Evolutionary conservation across 2,113 vertebrate species (phyloP).

Genomic region (Rallus limicola): DNA sequence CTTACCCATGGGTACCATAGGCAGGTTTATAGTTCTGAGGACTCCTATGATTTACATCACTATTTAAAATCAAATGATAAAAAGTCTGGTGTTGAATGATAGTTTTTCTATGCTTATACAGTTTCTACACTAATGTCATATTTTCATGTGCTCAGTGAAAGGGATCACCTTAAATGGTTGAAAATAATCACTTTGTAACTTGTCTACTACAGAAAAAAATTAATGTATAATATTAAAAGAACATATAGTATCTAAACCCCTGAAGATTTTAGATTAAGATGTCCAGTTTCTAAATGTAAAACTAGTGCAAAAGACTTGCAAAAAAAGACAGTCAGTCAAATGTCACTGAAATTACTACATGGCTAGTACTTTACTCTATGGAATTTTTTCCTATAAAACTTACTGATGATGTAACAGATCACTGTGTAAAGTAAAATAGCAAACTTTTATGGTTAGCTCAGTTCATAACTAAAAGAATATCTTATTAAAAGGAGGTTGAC

Average conservation of each 20-base stretch:
- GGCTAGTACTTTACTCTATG: neutral
- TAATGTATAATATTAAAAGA: neutral
- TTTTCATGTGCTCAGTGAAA: neutral
- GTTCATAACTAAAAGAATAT: neutral
- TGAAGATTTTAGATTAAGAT: neutral
- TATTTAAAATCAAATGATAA: neutral
- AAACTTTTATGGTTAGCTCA: neutral
- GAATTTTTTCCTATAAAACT: neutral
- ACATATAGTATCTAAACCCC: neutral
- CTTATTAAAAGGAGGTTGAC: neutral
- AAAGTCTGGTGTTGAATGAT: neutral
- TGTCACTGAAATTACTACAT: neutral
- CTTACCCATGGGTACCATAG: neutral
- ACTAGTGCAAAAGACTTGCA: neutral
- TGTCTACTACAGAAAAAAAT: neutral
- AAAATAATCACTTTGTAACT: neutral
- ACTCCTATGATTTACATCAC: neutral
- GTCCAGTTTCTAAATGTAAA: neutral
- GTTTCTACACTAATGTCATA: neutral
- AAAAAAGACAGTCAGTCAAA: neutral
- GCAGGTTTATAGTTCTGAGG: neutral
- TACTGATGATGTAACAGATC: neutral
- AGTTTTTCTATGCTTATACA: neutral
- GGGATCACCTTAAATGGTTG: neutral
- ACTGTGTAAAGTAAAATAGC: neutral